These are phyloP conservation scores for Neogale vison DNA, from an alignment of 2,113 vertebrate species.

Conservation along the genomic window DNA sequence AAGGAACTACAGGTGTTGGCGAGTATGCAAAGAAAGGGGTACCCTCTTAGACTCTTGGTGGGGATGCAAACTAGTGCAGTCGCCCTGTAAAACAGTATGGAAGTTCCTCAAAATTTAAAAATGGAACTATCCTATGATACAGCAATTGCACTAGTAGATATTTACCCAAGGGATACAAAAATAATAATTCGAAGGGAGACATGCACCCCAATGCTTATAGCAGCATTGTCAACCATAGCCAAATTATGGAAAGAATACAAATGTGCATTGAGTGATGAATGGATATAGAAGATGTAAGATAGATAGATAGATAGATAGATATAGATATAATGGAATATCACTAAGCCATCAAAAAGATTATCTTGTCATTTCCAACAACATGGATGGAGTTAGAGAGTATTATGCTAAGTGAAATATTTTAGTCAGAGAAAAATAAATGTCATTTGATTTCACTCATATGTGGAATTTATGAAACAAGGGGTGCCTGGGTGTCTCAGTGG, in stretches of 20 bases:
- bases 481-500: too few relatives aligned
- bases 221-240: too few relatives aligned
- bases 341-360: too few relatives aligned
- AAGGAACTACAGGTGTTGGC: too few relatives aligned
- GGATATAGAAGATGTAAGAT: too few relatives aligned
- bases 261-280: too few relatives aligned
- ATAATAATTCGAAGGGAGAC: not conserved
- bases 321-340: too few relatives aligned
- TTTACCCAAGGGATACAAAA: not conserved
- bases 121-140: not conserved
- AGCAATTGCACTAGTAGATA: not conserved
- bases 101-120: not conserved
- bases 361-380: too few relatives aligned
- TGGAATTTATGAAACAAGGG: not conserved
- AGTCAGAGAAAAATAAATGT: not conserved
- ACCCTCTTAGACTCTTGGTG: not conserved
- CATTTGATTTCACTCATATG: not conserved
- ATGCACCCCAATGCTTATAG: too few relatives aligned
- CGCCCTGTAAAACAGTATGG: not conserved
- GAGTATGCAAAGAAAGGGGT: too few relatives aligned
- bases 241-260: too few relatives aligned
- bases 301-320: too few relatives aligned
- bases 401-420: not conserved
- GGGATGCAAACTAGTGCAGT: not conserved
- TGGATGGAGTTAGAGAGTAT: not conserved